Percentiles rank a stretch among this genome's conserved stretches.
Conservation (phyloP, 2,888 invertebrate genomes). For the Gastrophysa polygoni region DNA sequence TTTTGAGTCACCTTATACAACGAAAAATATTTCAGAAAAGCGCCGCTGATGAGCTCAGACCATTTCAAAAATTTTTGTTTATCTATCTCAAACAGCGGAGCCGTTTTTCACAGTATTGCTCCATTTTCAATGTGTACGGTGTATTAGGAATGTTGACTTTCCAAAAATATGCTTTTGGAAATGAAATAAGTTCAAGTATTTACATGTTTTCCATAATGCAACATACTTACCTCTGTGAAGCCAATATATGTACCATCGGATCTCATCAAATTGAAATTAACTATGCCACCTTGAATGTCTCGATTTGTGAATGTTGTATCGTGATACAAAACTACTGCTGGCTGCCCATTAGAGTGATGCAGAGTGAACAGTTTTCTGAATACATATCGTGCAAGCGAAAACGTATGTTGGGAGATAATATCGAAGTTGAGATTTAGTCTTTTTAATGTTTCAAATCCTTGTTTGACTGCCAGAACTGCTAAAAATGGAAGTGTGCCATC, state of each 20-base stretch:
- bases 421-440: slow-evolving; percentile 69
- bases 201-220: no score
- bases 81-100: no score
- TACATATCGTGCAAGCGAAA: slow-evolving; percentile 75
- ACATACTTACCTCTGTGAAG: slow-evolving; percentile 75
- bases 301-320: slow-evolving; percentile 70
- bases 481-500: slow-evolving; percentile 92
- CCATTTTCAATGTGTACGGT: no score
- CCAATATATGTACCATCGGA: slow-evolving; percentile 82
- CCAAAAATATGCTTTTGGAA: no score
- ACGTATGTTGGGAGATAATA: slow-evolving; percentile 75
- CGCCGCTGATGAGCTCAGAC: no score
- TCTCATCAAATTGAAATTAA: slow-evolving; percentile 86
- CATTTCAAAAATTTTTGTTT: no score
- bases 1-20: no score
- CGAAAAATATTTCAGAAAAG: no score
- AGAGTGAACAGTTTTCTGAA: slow-evolving; percentile 67
- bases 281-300: slow-evolving; percentile 78
- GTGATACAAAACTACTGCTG: slow-evolving; percentile 74
- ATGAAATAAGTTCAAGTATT: no score
- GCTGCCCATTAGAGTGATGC: slow-evolving; percentile 74
- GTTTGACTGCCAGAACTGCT: slow-evolving; percentile 78
- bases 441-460: slow-evolving; percentile 80
- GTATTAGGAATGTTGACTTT: no score
- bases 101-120: no score